Evolutionary conservation across 2,113 vertebrate genomes (phyloP), one percentile per base, ranked within the genome.

Genomic region (Platysternon megacephalum): DNA sequence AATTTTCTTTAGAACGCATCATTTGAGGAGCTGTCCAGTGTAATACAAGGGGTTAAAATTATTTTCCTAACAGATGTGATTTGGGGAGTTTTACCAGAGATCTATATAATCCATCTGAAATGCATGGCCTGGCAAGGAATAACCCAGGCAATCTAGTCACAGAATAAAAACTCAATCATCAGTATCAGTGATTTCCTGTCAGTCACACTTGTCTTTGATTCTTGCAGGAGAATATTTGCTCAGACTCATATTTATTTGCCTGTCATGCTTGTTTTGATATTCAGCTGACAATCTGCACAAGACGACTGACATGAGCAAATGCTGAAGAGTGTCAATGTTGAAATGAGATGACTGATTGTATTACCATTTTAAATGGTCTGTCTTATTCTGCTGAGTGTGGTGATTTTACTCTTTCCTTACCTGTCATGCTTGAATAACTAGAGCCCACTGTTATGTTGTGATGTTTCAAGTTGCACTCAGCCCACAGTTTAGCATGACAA

Each of bases 301-400:
- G 88, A 76, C 74, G 95, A 97, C 87, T 32, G 93, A 90, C 92
- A 85, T 32, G 53, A 95, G 86, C 92, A 95, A 97, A 97, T 29
- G 85, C 87, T 32, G 85, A 61, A 76, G 52, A 79, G 68, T 28
- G 51, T 88, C 94, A 84, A 80, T 0, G 2, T 84, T 0, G 61
- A 87, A 95, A 88, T 48, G 84, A 93, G 87, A 90, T 29, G 93
- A 89, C 83, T 83, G 95, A 89, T 92, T 96, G 29, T 26, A 95
- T 98, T 96, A 95, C 93, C 94, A 95, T 98, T 96, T 96, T 93
- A 95, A 97, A 97, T 80, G 90, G 79, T 81, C 85, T 95, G 94
- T 74, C 89, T 65, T 74, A 85, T 44, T 82, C 91, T 79, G 88
- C 82, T 32, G 12, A 93, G 91, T 2, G 55, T 53, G 84, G 76